A percentile compares a stretch with the other conserved stretches of the same genome.
phyloP scores from a whole-genome alignment of 2,113 vertebrate species.

The Cepphus grylle region DNA sequence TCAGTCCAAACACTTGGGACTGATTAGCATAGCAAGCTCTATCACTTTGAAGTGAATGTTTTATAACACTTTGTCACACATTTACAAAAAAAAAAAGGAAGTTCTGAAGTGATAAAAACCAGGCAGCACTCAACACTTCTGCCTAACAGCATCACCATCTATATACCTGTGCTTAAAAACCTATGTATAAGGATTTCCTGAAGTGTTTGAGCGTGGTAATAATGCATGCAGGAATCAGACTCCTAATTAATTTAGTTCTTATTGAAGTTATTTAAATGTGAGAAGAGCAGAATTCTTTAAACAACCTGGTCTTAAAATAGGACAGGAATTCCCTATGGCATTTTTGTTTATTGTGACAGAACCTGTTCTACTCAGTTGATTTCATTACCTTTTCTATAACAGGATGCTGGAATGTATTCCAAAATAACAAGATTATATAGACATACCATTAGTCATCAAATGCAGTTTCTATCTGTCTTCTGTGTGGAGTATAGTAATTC shows the following conservation, averaged over 20 bases:
- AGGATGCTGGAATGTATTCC: background rate
- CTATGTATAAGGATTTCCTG: background rate
- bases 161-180: background rate
- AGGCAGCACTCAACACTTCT: background rate
- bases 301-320: background rate
- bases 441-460: background rate
- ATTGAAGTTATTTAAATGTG: background rate
- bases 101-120: background rate
- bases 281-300: background rate
- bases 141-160: background rate
- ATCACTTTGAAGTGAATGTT: background rate
- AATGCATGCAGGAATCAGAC: background rate
- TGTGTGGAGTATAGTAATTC: background rate
- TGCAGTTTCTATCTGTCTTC: background rate
- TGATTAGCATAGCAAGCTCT: background rate
- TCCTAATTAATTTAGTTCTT: constrained; percentile 2
- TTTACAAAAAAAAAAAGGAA: background rate
- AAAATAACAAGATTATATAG: background rate
- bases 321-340: background rate
- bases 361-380: background rate
- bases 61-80: background rate
- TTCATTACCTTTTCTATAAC: background rate
- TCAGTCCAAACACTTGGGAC: background rate
- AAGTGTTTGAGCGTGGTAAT: background rate
- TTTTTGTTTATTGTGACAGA: background rate